Evolutionary conservation across 2,888 invertebrate species (phyloP).

Genomic region (Boloria euphrosyne): DNA sequence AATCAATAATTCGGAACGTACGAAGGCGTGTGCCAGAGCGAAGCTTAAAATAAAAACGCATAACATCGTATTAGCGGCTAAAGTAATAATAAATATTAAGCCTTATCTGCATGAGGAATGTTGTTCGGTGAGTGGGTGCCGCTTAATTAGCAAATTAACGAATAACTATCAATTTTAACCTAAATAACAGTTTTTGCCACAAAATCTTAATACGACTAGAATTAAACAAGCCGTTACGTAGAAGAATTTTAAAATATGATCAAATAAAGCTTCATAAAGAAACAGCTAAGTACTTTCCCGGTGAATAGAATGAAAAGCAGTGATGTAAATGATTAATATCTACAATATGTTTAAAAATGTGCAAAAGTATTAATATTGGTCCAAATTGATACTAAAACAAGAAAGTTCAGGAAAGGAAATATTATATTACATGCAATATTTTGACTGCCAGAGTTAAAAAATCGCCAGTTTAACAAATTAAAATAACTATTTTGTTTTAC

Average conservation of each 20-base stretch:
- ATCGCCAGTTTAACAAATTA: no score
- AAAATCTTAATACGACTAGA: slow-evolving; percentile 12
- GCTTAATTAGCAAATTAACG: slow-evolving; percentile 22
- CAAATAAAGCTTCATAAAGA: not conserved
- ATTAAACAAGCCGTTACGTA: not conserved
- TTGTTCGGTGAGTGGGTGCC: slow-evolving; percentile 10
- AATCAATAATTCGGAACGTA: not conserved
- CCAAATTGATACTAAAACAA: no score
- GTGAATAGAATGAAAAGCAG: no score
- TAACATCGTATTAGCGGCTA: slow-evolving; percentile 5
- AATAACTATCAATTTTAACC: slow-evolving; percentile 21
- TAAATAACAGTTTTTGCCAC: slow-evolving; percentile 20
- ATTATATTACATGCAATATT: no score
- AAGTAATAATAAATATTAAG: slow-evolving; percentile 17
- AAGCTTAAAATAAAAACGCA: not conserved
- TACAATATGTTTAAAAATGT: no score
- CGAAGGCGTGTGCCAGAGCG: not conserved
- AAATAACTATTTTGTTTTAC: no score
- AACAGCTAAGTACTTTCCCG: no score
- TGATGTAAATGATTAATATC: no score
- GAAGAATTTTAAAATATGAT: not conserved
- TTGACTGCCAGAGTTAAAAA: no score
- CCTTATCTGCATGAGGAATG: slow-evolving; percentile 19
- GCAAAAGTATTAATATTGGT: no score
- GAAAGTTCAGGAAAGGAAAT: no score